Conservation (phyloP, 2,113 vertebrate genomes). For the Puma concolor region DNA sequence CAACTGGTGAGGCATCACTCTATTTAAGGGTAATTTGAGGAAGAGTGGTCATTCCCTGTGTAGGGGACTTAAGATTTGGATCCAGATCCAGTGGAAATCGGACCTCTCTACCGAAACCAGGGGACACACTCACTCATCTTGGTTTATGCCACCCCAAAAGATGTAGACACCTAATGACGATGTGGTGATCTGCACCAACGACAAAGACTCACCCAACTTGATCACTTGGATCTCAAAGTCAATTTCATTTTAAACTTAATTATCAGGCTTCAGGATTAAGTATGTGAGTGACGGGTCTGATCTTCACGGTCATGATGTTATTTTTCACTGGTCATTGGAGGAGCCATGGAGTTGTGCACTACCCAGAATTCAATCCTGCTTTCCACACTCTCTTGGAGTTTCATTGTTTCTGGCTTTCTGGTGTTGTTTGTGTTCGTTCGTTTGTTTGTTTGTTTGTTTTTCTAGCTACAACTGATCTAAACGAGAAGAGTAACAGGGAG, state of each 20-base stretch:
- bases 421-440: not conserved
- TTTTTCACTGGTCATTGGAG: not conserved
- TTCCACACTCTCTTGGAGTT: not conserved
- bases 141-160: not conserved
- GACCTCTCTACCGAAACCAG: not conserved
- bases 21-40: conserved; percentile 42
- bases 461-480: not conserved
- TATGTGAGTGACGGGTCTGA: not conserved
- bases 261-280: not conserved
- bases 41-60: not conserved
- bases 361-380: not conserved
- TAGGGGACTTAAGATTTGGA: not conserved
- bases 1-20: not conserved
- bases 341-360: not conserved
- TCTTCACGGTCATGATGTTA: not conserved
- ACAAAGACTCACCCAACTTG: not conserved
- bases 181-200: not conserved
- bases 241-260: conserved; percentile 22
- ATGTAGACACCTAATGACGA: not conserved
- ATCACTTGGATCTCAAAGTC: not conserved
- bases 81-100: not conserved
- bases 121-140: not conserved
- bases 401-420: not conserved
- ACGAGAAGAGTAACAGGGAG: not conserved
- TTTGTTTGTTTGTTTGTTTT: not conserved